phyloP scores from a whole-genome alignment of 2,888 invertebrate genomes.

The Linnaemya vulpina region DNA sequence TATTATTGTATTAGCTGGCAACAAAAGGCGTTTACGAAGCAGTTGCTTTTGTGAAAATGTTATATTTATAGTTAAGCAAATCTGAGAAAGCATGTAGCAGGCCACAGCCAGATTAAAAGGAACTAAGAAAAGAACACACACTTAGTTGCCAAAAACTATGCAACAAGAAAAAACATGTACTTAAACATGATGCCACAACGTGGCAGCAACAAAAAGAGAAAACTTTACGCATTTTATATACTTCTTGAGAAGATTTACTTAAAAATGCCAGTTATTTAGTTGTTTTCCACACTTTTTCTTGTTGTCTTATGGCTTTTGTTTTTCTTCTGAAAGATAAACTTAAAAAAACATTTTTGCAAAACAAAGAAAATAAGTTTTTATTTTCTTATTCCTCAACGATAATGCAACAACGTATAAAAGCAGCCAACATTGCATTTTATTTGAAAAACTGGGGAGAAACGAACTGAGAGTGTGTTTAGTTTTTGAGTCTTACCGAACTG shows the following conservation, averaged over 20 bases:
- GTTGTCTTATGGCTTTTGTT: constrained; percentile 49
- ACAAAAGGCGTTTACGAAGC: constrained; percentile 41
- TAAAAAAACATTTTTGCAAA: constrained; percentile 50
- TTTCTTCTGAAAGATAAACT: constrained; percentile 62
- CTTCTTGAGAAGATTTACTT: constrained; percentile 58
- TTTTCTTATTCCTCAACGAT: background rate
- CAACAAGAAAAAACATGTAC: constrained; percentile 67
- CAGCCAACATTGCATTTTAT: constrained; percentile 13
- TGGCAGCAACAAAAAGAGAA: constrained; percentile 25
- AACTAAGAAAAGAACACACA: constrained; percentile 1
- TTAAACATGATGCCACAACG: constrained; percentile 66
- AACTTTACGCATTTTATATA: constrained; percentile 58
- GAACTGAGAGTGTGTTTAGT: constrained; percentile 48
- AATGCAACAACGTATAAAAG: constrained; percentile 2
- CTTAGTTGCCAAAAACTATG: constrained; percentile 46
- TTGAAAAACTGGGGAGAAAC: background rate
- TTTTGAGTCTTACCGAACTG: background rate
- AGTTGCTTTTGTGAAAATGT: background rate
- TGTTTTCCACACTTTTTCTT: constrained; percentile 49
- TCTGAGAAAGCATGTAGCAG: background rate
- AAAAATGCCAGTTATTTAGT: constrained; percentile 64
- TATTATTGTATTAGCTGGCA: constrained; percentile 52
- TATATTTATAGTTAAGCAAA: background rate
- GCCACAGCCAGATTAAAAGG: constrained; percentile 14
- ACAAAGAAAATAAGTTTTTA: background rate